phyloP scores from a whole-genome alignment of 2,888 invertebrate genomes.

The Heliconius hortense region DNA sequence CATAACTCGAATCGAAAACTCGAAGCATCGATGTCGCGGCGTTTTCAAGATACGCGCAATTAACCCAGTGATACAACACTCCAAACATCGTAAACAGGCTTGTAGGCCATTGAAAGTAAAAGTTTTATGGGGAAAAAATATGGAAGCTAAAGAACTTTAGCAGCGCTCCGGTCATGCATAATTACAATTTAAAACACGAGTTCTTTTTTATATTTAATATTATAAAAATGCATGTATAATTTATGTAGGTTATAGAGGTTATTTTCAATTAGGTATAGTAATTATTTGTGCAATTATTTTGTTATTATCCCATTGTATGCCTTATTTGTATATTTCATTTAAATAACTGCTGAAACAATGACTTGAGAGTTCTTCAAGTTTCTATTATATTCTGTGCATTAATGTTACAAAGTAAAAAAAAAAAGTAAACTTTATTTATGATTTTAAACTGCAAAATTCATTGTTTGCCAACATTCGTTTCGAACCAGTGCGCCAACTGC shows the following conservation, averaged over 20 bases:
- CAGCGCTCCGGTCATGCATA: neutral
- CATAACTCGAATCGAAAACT: slow-evolving; percentile 34
- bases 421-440: neutral
- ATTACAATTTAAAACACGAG: neutral
- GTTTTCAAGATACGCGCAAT: slow-evolving; percentile 30
- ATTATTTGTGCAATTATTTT: neutral
- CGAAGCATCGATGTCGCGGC: slow-evolving; percentile 32
- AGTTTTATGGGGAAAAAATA: neutral
- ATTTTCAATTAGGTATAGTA: neutral
- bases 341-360: neutral
- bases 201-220: neutral
- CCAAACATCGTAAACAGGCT: neutral
- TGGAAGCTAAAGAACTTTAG: neutral
- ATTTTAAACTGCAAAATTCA: neutral
- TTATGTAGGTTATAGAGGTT: neutral
- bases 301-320: neutral
- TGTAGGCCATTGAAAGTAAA: neutral
- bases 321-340: neutral
- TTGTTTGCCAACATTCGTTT: neutral
- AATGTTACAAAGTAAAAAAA: neutral
- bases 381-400: neutral
- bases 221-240: neutral
- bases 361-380: neutral
- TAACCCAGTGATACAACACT: slow-evolving; percentile 30
- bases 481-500: neutral